phyloP scores from a whole-genome alignment of 2,888 invertebrate species.

The Diarsia brunnea region DNA sequence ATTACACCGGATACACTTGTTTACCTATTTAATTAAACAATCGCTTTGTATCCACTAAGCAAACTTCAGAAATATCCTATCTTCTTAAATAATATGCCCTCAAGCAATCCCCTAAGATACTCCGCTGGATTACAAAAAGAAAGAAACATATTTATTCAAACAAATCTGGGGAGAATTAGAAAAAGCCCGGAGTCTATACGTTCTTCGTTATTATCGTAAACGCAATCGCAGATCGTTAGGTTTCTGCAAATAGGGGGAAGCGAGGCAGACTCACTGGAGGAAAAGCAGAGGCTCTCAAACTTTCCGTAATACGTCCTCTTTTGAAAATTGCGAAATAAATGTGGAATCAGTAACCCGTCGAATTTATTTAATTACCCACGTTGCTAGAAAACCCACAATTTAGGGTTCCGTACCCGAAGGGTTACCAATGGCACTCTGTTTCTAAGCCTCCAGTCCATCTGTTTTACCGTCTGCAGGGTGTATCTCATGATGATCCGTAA shows the following conservation, averaged over 20 bases:
- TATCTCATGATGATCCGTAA: too few relatives aligned
- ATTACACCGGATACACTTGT: background rate
- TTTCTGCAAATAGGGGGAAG: slow-evolving; percentile 49
- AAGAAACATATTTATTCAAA: slow-evolving; percentile 40
- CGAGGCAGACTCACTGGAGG: slow-evolving; percentile 26
- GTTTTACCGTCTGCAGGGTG: too few relatives aligned
- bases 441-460: too few relatives aligned
- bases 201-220: slow-evolving; percentile 56
- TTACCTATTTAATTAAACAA: background rate
- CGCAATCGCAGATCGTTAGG: slow-evolving; percentile 57
- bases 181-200: slow-evolving; percentile 32
- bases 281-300: slow-evolving; percentile 47
- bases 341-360: background rate
- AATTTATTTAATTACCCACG: background rate
- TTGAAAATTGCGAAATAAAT: background rate
- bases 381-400: background rate
- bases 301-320: background rate
- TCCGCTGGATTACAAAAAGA: slow-evolving; percentile 16
- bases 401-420: too few relatives aligned
- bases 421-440: too few relatives aligned
- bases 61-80: slow-evolving; percentile 12
- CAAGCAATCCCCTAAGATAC: slow-evolving; percentile 6
- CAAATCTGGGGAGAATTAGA: slow-evolving; percentile 38
- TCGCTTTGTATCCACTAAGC: background rate
- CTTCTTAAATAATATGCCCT: slow-evolving; percentile 33